Evolutionary conservation across 1,140 invertebrate genomes (phyloP).

Genomic region (Lucilia sericata): DNA sequence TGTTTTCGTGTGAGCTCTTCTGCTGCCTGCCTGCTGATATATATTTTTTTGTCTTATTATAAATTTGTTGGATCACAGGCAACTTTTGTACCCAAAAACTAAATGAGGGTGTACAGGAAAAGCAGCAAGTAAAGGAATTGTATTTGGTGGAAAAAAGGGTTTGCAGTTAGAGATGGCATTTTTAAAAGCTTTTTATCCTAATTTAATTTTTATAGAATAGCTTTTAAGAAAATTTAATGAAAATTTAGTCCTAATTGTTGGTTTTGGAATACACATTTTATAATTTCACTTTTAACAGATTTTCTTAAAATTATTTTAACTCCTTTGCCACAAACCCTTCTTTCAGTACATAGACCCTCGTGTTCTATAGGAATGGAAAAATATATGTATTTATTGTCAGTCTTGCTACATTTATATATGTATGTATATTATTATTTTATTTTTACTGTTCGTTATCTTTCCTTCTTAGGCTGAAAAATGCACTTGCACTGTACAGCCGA

Average conservation of each 20-base stretch:
- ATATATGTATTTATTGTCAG: neutral
- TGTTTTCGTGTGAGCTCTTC: neutral
- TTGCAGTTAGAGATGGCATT: neutral
- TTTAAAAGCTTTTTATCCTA: too few species aligned
- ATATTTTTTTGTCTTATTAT: neutral
- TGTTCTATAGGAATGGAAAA: too few species aligned
- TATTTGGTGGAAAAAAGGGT: neutral
- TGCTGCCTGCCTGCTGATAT: neutral
- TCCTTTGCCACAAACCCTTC: too few species aligned
- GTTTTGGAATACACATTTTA: too few species aligned
- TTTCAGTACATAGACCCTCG: too few species aligned
- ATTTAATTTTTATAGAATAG: too few species aligned
- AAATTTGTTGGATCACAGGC: neutral
- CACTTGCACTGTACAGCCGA: constrained; percentile 10
- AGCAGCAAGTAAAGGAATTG: neutral
- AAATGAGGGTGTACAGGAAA: constrained; percentile 20
- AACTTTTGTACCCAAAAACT: constrained; percentile 2
- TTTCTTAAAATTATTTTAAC: too few species aligned
- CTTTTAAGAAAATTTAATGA: too few species aligned
- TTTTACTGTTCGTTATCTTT: neutral
- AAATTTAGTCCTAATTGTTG: too few species aligned
- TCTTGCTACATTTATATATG: neutral
- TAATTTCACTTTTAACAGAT: too few species aligned
- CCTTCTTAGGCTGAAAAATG: constrained; percentile 19
- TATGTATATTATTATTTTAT: neutral